Evolutionary conservation across 2,888 invertebrate species (phyloP).

Genomic region (Metacarcinus magister): DNA sequence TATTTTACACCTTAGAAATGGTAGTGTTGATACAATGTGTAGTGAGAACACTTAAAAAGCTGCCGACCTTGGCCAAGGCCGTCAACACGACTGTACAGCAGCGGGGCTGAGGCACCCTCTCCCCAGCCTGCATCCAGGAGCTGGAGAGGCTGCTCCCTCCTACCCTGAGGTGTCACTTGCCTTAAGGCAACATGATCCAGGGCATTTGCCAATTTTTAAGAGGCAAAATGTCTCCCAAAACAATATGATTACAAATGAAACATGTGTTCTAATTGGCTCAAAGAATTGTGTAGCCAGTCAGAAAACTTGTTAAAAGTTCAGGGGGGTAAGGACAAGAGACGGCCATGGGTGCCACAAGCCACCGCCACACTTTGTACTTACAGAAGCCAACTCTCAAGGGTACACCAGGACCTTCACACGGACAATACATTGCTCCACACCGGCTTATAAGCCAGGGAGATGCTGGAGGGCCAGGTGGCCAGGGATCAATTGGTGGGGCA

Average conservation of each 20-base stretch:
- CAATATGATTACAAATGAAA: slow-evolving; percentile 55
- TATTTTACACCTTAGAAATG: slow-evolving; percentile 82
- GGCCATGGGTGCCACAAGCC: slow-evolving; percentile 69
- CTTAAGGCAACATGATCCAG: slow-evolving; percentile 50
- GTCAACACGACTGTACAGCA: slow-evolving; percentile 79
- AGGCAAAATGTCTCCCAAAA: slow-evolving; percentile 61
- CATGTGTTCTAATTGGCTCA: slow-evolving; percentile 35
- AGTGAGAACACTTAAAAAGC: slow-evolving; percentile 80
- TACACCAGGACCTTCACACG: slow-evolving; percentile 72
- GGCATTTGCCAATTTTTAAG: slow-evolving; percentile 23
- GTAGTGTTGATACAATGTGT: slow-evolving; percentile 81
- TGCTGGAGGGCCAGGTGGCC: slow-evolving; percentile 53
- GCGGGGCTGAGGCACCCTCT: slow-evolving; percentile 71
- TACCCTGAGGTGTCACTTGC: slow-evolving; percentile 60
- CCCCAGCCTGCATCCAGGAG: slow-evolving; percentile 39
- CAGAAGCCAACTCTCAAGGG: slow-evolving; percentile 74
- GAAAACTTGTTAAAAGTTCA: slow-evolving; percentile 49
- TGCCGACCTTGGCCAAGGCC: slow-evolving; percentile 72
- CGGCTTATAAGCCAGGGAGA: slow-evolving; percentile 34
- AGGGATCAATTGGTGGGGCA: slow-evolving; percentile 34
- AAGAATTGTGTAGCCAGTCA: slow-evolving; percentile 60
- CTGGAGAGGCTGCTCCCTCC: slow-evolving; percentile 59
- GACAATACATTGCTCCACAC: slow-evolving; percentile 69
- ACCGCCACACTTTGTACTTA: slow-evolving; percentile 80
- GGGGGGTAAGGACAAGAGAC: slow-evolving; percentile 61